Percentiles rank a stretch among this genome's conserved stretches.
These are phyloP conservation scores for Tipula helvola DNA, from an alignment of 2,888 invertebrate species.

Conservation along the genomic window DNA sequence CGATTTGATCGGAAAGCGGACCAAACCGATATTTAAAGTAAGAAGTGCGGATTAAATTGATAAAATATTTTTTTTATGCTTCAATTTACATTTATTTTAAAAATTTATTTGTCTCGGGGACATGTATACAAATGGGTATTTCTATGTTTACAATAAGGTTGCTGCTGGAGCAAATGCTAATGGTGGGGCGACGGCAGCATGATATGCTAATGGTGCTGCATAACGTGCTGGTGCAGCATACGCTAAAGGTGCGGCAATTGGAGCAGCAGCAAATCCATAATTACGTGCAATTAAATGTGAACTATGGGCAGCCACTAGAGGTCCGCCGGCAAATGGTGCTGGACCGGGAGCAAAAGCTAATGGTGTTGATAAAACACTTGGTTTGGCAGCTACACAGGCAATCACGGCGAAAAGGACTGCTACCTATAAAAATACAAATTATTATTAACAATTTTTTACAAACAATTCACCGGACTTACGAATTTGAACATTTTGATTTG, in stretches of 20 bases:
- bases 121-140: no score
- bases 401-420: conserved; percentile 33
- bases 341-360: conserved; percentile 17
- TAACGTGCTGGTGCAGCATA: conserved; percentile 16
- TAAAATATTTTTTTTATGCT: no score
- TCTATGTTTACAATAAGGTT: no score
- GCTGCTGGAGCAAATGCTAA: conserved; percentile 12
- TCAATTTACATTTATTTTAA: no score
- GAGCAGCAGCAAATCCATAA: conserved; percentile 24
- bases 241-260: conserved; percentile 20
- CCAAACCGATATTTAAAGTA: no score
- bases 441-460: neutral
- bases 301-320: neutral
- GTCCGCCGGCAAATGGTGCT: conserved; percentile 16
- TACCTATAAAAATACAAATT: conserved; percentile 15
- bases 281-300: conserved; percentile 26
- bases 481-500: conserved; percentile 44
- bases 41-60: no score
- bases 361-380: conserved; percentile 19
- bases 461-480: conserved; percentile 34
- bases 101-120: no score
- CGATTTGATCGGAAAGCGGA: no score
- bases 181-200: neutral
- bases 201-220: conserved; percentile 22
- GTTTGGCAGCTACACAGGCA: conserved; percentile 33